Base-by-base conservation (phyloP, 2,797 vertebrate species). In the Sebastes matsubarae region DNA sequence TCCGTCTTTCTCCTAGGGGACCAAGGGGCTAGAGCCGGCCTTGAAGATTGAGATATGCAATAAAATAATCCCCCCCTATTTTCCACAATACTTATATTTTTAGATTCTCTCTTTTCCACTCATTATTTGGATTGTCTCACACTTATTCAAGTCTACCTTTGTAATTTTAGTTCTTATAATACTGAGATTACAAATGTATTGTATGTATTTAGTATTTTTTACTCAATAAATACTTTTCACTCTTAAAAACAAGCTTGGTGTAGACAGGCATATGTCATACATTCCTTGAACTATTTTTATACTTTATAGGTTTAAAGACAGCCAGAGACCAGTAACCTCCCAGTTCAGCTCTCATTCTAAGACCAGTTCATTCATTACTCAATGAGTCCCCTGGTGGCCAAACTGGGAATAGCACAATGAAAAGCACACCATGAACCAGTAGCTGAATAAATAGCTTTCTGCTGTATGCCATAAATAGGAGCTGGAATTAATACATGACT, bases 341-440 rank as follows among this genome's bases (percentile, higher is more conserved):
- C 18, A 7, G 29, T 34, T 25, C 30, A 10, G 8, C 27, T 46
- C 58, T 68, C 30, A 58, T 13, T 64, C 24, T 18, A 52, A 52
- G 50, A 25, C 20, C 38, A 34, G 46, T 2, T 2, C 20, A 71
- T 84, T 63, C 29, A 25, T 71, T 77, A 60, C 88, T 92, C 85
- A 92, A 6, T 79, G 85, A 88, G 91, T 81, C 95, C 84, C 88
- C 95, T 95, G 75, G 92, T 57, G 95, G 95, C 38, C 86, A 79
- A 9, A 71, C 5, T 8, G 1, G 55, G 65, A 82, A 94, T 54
- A 72, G 73, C 91, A 89, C 11, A 3, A 59, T 3, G 22, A 64
- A 46, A 59, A 27, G 11, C 32, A 10, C 42, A 22, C 18, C 16
- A 65, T 7, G 55, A 61, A 68, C 13, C 52, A 22, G 13, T 6